Evolutionary conservation across 2,888 invertebrate species (phyloP).

Genomic region (Apamea crenata): DNA sequence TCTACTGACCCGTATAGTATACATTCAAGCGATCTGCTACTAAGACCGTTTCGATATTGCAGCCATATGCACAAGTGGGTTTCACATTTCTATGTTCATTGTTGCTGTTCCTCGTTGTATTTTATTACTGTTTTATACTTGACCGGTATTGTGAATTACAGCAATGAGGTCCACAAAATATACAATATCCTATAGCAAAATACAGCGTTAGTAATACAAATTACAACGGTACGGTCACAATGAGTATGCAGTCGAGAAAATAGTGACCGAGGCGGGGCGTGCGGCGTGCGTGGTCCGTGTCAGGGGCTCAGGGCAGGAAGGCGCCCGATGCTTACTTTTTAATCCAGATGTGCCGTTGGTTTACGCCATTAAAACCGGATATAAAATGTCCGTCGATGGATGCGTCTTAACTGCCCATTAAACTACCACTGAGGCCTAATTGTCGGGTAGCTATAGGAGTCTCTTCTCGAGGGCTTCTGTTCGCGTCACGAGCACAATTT

Average conservation of each 20-base stretch:
- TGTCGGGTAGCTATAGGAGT: slow-evolving; percentile 75
- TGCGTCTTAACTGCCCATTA: slow-evolving; percentile 84
- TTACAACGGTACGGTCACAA: slow-evolving; percentile 43
- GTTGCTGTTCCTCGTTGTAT: slow-evolving; percentile 42
- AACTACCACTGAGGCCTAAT: slow-evolving; percentile 84
- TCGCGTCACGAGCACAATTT: slow-evolving; percentile 74
- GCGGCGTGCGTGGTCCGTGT: slow-evolving; percentile 31
- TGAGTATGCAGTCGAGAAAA: slow-evolving; percentile 50
- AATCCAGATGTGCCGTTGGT: slow-evolving; percentile 66
- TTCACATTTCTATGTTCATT: slow-evolving; percentile 44
- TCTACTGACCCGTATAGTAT: slow-evolving; percentile 1
- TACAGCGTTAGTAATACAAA: slow-evolving; percentile 42
- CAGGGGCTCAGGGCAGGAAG: slow-evolving; percentile 65
- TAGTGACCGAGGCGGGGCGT: slow-evolving; percentile 30
- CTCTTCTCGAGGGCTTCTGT: slow-evolving; percentile 74
- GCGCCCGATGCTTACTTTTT: slow-evolving; percentile 69
- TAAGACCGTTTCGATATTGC: slow-evolving; percentile 26
- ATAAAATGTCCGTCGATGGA: slow-evolving; percentile 80
- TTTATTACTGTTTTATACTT: slow-evolving; percentile 49
- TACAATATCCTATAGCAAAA: slow-evolving; percentile 29
- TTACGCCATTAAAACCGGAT: slow-evolving; percentile 79
- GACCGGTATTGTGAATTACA: slow-evolving; percentile 42
- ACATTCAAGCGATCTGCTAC: slow-evolving; percentile 23
- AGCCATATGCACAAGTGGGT: slow-evolving; percentile 39
- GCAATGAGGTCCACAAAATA: slow-evolving; percentile 35